These are phyloP conservation scores for Lophura nycthemera DNA, from an alignment of 2,113 vertebrate genomes.

Conservation along the genomic window DNA sequence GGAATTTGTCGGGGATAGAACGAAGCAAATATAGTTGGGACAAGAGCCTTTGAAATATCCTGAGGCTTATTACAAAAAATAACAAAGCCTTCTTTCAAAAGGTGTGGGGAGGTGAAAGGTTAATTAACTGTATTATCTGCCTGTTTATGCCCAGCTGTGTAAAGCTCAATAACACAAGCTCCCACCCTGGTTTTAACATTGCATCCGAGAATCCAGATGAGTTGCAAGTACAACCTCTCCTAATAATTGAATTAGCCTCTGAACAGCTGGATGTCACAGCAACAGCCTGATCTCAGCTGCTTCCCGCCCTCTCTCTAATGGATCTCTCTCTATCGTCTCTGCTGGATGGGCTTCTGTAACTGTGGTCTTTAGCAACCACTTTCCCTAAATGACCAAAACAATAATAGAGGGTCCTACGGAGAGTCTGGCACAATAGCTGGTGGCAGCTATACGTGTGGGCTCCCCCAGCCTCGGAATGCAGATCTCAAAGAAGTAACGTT, in stretches of 20 bases:
- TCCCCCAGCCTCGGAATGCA: constrained; percentile 49
- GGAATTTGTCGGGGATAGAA: constrained; percentile 77
- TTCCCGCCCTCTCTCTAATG: no score
- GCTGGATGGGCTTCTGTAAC: neutral
- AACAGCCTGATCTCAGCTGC: neutral
- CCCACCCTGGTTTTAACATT: constrained; percentile 62
- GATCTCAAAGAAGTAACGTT: constrained; percentile 50
- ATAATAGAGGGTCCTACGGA: neutral
- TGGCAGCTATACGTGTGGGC: constrained; percentile 19
- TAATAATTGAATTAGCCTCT: constrained; percentile 77
- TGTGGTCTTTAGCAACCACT: constrained; percentile 33
- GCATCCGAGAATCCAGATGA: constrained; percentile 65
- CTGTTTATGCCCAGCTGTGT: constrained; percentile 81
- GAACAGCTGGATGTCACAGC: constrained; percentile 5
- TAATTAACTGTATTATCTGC: constrained; percentile 82
- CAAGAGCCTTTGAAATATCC: constrained; percentile 70
- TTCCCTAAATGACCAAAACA: constrained; percentile 42
- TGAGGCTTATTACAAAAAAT: constrained; percentile 61
- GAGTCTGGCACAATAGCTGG: neutral
- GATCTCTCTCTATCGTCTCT: no score
- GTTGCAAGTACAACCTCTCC: constrained; percentile 61
- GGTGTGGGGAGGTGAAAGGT: constrained; percentile 76
- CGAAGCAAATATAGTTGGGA: constrained; percentile 29
- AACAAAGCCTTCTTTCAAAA: constrained; percentile 72
- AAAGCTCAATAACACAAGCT: constrained; percentile 70